Conservation (phyloP, 2,888 invertebrate genomes). For the Phaedon cochleariae region DNA sequence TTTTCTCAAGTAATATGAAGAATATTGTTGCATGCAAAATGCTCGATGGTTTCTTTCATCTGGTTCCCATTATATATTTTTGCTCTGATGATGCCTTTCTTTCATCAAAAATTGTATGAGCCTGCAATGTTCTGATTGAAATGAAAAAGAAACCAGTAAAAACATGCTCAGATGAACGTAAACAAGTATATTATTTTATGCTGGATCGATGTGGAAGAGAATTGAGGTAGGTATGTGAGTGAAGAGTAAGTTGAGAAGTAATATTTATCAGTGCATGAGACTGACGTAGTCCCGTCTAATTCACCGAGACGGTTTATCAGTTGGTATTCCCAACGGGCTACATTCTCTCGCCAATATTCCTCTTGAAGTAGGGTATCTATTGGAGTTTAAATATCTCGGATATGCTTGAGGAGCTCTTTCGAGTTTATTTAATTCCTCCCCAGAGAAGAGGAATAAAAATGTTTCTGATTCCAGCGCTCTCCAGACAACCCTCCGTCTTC, state of each 20-base stretch:
- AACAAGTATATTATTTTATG: no score
- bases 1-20: no score
- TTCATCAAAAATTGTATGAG: no score
- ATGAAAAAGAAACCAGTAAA: no score
- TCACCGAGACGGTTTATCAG: constrained; percentile 27
- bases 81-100: no score
- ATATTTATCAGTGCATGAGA: constrained; percentile 16
- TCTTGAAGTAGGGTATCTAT: constrained; percentile 24
- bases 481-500: constrained; percentile 42
- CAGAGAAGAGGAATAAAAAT: constrained; percentile 31
- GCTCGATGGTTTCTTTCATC: no score
- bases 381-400: constrained; percentile 33
- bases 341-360: constrained; percentile 24
- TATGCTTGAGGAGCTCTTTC: constrained; percentile 30
- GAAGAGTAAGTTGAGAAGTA: neutral
- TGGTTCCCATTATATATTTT: no score
- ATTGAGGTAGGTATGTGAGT: no score
- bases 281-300: constrained; percentile 16
- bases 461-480: constrained; percentile 36
- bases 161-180: no score
- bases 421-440: constrained; percentile 37
- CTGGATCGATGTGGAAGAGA: no score
- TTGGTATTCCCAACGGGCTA: constrained; percentile 19
- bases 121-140: no score
- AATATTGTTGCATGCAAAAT: no score